Evolutionary conservation across 2,888 invertebrate genomes (phyloP).

Genomic region (Metacarcinus magister): DNA sequence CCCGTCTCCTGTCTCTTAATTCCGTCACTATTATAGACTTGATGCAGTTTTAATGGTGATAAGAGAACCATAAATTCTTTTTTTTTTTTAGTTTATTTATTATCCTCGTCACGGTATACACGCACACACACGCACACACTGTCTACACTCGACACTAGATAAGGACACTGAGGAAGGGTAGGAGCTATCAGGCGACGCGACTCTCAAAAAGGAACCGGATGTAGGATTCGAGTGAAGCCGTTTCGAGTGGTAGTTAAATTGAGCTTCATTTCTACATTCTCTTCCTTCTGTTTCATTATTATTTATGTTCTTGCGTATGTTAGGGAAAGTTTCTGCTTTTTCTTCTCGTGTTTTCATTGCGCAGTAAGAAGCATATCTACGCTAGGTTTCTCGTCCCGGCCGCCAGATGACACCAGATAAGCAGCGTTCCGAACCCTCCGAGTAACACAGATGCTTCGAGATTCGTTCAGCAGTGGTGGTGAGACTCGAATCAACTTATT

Average conservation of each 20-base stretch:
- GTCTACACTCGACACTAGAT: too few species aligned
- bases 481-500: not conserved
- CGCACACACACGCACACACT: too few species aligned
- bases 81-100: not conserved
- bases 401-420: not conserved
- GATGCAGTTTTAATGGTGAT: not conserved
- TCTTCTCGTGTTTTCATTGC: not conserved
- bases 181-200: not conserved
- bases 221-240: not conserved
- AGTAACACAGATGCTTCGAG: not conserved
- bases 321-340: not conserved
- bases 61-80: not conserved
- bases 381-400: not conserved
- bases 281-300: not conserved
- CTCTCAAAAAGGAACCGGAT: not conserved
- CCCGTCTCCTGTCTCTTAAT: too few species aligned
- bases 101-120: not conserved
- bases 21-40: not conserved
- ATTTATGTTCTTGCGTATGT: not conserved
- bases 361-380: not conserved
- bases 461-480: not conserved
- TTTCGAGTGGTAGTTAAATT: not conserved
- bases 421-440: not conserved
- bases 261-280: not conserved
- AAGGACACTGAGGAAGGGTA: too few species aligned